Conservation (phyloP, 2,888 invertebrate species). For the Apotomis betuletana region DNA sequence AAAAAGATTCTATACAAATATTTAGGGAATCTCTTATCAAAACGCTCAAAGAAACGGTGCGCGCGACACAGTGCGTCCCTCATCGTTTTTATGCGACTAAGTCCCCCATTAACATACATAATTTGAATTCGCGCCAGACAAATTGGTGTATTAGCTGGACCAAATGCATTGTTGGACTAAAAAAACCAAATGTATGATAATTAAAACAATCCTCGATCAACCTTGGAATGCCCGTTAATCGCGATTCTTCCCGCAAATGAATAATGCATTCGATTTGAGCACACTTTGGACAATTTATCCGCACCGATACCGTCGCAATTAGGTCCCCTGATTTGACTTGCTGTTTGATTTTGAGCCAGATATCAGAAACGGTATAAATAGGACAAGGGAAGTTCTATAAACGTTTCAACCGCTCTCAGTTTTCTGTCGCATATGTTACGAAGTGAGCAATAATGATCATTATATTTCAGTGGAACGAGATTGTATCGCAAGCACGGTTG, state of each 20-base stretch:
- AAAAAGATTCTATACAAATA: too few species aligned
- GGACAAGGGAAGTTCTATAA: too few species aligned
- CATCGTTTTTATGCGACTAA: slow-evolving; percentile 45
- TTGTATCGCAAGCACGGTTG: too few species aligned
- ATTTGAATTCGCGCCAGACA: slow-evolving; percentile 53
- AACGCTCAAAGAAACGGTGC: slow-evolving; percentile 2
- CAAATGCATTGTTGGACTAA: slow-evolving; percentile 24
- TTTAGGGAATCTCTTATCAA: too few species aligned
- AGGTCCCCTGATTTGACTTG: not conserved
- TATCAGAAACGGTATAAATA: too few species aligned
- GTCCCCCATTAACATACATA: slow-evolving; percentile 53
- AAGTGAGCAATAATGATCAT: too few species aligned
- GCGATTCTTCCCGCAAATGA: not conserved
- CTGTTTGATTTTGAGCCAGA: not conserved
- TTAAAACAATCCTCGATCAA: slow-evolving; percentile 36
- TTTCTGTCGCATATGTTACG: too few species aligned
- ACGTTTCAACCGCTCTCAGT: too few species aligned
- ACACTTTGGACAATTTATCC: not conserved
- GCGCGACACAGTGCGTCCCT: slow-evolving; percentile 31
- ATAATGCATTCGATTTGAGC: slow-evolving; percentile 10
- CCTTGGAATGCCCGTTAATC: not conserved
- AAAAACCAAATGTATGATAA: slow-evolving; percentile 30
- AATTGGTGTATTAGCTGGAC: slow-evolving; percentile 45
- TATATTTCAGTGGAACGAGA: too few species aligned
- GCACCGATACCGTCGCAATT: slow-evolving; percentile 12